Conservation (phyloP, 2,113 vertebrate species). For the Emydura subglobosa region DNA sequence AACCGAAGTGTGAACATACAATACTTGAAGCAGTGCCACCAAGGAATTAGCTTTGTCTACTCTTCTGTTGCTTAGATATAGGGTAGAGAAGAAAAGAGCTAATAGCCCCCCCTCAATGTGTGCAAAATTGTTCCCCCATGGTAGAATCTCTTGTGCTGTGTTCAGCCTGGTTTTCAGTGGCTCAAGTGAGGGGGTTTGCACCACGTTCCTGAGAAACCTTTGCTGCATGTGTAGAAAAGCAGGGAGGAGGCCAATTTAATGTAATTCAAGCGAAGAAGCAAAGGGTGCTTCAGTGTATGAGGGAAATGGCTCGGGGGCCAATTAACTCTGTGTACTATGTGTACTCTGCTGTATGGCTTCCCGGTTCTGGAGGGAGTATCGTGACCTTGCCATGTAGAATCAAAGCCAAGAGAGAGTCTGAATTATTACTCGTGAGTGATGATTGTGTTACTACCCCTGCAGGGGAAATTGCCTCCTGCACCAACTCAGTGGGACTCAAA, state of each 20-base stretch:
- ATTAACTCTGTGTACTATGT: neutral
- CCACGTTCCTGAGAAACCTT: neutral
- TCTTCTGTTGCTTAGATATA: neutral
- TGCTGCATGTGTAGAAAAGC: neutral
- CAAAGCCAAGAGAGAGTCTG: rapidly evolving
- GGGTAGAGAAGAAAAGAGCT: neutral
- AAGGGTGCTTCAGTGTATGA: neutral
- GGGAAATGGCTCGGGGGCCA: neutral
- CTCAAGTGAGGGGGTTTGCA: neutral
- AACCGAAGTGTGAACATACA: rapidly evolving
- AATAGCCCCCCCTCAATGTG: neutral
- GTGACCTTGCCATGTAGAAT: neutral
- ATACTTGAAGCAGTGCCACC: neutral
- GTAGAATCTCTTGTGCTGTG: neutral
- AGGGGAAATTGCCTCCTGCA: rapidly evolving
- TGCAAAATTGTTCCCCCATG: rapidly evolving
- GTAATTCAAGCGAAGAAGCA: neutral
- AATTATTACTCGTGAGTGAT: rapidly evolving
- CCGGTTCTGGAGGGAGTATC: neutral
- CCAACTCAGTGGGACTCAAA: neutral
- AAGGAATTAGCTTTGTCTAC: neutral
- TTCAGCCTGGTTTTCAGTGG: neutral
- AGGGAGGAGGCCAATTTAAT: neutral
- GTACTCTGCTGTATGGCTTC: rapidly evolving
- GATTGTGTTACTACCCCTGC: rapidly evolving